These are phyloP conservation scores for Limnephilus rhombicus DNA, from an alignment of 2,888 invertebrate species.

Conservation along the genomic window DNA sequence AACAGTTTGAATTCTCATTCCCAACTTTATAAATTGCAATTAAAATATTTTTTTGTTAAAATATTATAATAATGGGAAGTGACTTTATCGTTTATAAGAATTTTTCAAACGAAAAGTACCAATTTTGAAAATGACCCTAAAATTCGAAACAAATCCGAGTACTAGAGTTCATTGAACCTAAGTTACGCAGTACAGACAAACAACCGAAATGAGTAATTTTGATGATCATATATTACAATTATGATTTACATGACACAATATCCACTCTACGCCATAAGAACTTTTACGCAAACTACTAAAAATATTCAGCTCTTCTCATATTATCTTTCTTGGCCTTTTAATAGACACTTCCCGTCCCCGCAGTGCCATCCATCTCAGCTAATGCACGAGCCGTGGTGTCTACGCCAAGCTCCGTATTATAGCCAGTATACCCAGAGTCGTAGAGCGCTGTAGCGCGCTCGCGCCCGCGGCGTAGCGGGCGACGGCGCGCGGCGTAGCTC, in stretches of 20 bases:
- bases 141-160: too few species aligned
- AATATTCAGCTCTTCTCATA: background rate
- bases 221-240: background rate
- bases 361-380: background rate
- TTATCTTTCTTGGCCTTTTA: constrained; percentile 1
- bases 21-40: too few species aligned
- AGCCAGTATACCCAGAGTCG: background rate
- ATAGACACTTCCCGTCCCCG: background rate
- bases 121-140: too few species aligned
- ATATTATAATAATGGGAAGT: too few species aligned
- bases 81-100: too few species aligned
- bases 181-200: too few species aligned
- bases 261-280: background rate
- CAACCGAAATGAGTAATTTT: too few species aligned
- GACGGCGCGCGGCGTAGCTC: background rate
- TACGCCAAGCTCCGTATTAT: background rate
- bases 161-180: too few species aligned
- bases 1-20: too few species aligned
- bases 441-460: background rate
- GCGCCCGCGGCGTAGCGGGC: background rate
- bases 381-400: constrained; percentile 3
- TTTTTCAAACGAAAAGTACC: too few species aligned
- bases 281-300: background rate
- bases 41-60: too few species aligned
- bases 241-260: background rate